A percentile compares a stretch with the other conserved stretches of the same genome.
Evolutionary conservation across 2,888 invertebrate genomes (phyloP).

Genomic region (Invenusta paracnida): DNA sequence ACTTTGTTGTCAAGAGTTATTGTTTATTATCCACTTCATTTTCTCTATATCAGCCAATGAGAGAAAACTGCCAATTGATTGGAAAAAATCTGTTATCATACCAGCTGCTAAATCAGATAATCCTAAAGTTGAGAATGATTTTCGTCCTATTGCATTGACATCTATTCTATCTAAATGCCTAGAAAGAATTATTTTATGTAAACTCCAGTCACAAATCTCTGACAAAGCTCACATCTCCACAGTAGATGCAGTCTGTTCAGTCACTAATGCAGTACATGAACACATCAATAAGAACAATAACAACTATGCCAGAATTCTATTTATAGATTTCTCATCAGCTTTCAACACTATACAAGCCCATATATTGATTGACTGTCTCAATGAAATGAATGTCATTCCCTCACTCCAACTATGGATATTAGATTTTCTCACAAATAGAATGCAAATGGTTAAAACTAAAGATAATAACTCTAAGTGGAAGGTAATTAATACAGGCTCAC

Average conservation of each 20-base stretch:
- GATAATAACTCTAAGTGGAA: not conserved
- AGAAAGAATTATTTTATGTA: not conserved
- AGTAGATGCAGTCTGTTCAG: not conserved
- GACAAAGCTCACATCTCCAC: not conserved
- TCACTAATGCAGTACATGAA: not conserved
- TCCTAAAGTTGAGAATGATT: not conserved
- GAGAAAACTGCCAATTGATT: not conserved
- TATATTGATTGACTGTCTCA: not conserved
- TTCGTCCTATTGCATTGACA: not conserved
- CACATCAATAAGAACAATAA: not conserved
- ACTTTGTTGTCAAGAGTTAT: not conserved
- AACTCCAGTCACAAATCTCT: not conserved
- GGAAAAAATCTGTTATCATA: not conserved
- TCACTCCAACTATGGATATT: not conserved
- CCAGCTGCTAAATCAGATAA: not conserved
- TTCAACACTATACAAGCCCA: not conserved
- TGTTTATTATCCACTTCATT: not conserved
- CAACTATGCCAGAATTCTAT: not conserved
- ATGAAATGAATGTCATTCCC: not conserved
- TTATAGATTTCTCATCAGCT: not conserved
- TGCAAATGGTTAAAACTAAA: not conserved
- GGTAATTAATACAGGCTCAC: not conserved
- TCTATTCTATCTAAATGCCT: not conserved
- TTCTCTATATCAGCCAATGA: not conserved
- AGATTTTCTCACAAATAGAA: not conserved